A percentile compares a stretch with the other conserved stretches of the same genome.
phyloP scores from a whole-genome alignment of 2,888 invertebrate species.

The Galerucella nymphaeae region DNA sequence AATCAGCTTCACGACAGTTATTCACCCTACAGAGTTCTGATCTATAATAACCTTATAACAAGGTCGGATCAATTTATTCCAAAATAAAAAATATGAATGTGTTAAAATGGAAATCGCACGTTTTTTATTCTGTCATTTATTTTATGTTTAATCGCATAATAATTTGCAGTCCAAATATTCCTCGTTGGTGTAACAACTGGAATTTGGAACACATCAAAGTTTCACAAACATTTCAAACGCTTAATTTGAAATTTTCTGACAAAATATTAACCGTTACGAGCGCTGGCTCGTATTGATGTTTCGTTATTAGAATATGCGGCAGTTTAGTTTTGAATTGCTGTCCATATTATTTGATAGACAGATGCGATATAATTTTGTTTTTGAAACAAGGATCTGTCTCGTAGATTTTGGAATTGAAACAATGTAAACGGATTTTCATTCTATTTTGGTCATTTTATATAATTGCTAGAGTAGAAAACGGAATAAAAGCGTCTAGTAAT shows the following conservation, averaged over 20 bases:
- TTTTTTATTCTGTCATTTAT: neutral
- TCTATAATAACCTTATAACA: too few species aligned
- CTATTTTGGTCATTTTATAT: too few species aligned
- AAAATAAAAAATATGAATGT: too few species aligned
- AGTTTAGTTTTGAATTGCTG: slow-evolving; percentile 6
- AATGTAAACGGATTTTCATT: neutral
- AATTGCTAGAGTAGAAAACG: too few species aligned
- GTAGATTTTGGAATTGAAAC: neutral
- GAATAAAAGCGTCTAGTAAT: too few species aligned
- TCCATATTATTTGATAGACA: slow-evolving; percentile 1
- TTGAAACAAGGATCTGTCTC: neutral
- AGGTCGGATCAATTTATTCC: too few species aligned
- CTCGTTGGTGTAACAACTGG: neutral
- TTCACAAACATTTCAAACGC: slow-evolving; percentile 10
- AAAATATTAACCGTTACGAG: slow-evolving; percentile 4
- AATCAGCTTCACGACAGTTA: too few species aligned
- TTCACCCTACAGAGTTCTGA: too few species aligned
- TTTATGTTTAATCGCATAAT: neutral
- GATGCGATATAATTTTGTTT: neutral
- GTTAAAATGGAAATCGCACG: neutral
- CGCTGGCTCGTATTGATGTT: slow-evolving; percentile 11
- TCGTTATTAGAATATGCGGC: slow-evolving; percentile 9
- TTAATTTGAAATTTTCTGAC: slow-evolving; percentile 10
- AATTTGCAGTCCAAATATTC: neutral
- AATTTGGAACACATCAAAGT: slow-evolving; percentile 2